Percentiles rank a stretch among this genome's conserved stretches.
Evolutionary conservation across 2,113 vertebrate species (phyloP).

Genomic region (Isurus oxyrinchus): DNA sequence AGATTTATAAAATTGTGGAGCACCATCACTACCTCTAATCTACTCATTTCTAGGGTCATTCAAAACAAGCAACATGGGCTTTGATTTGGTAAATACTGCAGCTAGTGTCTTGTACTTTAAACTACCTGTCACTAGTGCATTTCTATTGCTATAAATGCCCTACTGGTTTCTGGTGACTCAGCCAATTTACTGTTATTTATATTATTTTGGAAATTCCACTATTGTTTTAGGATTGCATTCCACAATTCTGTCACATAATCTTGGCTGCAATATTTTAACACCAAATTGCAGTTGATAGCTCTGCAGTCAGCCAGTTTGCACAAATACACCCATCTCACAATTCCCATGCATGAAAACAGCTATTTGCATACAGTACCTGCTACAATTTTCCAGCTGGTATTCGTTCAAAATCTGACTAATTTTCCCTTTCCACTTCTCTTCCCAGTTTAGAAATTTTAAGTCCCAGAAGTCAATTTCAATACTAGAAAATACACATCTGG

Average conservation of each 20-base stretch:
- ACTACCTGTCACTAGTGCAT: background rate
- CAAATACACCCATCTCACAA: background rate
- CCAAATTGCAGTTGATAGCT: background rate
- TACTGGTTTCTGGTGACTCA: background rate
- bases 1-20: background rate
- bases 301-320: background rate
- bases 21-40: background rate
- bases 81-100: background rate
- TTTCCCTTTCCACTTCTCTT: background rate
- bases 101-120: no score
- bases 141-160: background rate
- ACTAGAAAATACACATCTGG: background rate
- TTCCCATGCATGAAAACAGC: background rate
- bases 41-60: background rate
- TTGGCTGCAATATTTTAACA: background rate
- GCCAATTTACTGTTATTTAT: background rate
- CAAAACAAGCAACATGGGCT: background rate
- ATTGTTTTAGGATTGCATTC: background rate
- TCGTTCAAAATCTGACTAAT: background rate
- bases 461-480: background rate
- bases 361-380: background rate
- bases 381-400: background rate
- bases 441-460: background rate
- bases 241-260: background rate
- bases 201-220: background rate